phyloP scores from a whole-genome alignment of 2,797 vertebrate genomes.

The Coendou prehensilis region DNA sequence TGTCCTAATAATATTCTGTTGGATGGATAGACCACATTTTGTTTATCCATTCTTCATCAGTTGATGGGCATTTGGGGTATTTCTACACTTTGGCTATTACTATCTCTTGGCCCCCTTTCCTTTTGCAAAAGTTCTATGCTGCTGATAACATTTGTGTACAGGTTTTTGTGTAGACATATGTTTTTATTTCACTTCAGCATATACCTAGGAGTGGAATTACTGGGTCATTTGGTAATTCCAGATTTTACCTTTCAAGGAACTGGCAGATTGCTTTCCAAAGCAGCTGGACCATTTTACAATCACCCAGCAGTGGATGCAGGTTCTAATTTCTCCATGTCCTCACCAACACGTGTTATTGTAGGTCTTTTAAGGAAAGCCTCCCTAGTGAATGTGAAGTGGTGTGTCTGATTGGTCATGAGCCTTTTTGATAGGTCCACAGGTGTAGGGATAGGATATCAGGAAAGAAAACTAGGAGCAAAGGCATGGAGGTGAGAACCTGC shows the following conservation, averaged over 20 bases:
- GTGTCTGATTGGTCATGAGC: background rate
- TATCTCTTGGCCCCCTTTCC: background rate
- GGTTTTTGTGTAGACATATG: background rate
- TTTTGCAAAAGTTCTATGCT: background rate
- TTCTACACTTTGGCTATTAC: background rate
- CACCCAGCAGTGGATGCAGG: background rate
- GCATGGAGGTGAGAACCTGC: background rate
- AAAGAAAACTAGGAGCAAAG: background rate
- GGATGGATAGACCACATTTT: background rate
- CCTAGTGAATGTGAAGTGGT: background rate
- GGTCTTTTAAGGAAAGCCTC: background rate
- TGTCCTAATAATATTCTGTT: background rate
- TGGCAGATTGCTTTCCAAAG: constrained; percentile 29
- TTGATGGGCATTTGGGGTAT: background rate
- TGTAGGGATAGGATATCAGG: background rate
- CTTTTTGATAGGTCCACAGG: background rate
- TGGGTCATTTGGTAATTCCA: background rate
- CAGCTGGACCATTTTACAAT: constrained; percentile 2
- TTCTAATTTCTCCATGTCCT: background rate
- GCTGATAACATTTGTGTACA: background rate
- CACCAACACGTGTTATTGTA: background rate
- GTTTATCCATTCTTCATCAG: background rate
- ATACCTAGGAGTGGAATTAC: background rate
- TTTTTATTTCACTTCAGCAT: background rate
- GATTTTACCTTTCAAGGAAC: constrained; percentile 29